A percentile compares a stretch with the other conserved stretches of the same genome.
Evolutionary conservation across 2,888 invertebrate genomes (phyloP).

Genomic region (Andrena dorsata): DNA sequence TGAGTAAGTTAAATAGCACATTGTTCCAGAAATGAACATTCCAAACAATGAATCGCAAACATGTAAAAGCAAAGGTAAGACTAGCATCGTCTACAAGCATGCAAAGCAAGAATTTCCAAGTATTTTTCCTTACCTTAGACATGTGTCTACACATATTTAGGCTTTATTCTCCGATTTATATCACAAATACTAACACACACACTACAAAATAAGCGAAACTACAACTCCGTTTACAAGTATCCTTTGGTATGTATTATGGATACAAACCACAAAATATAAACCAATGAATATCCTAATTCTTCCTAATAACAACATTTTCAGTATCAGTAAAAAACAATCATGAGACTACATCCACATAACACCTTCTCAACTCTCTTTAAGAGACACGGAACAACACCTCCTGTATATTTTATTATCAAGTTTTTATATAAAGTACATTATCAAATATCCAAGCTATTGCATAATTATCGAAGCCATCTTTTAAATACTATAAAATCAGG

Average conservation of each 20-base stretch:
- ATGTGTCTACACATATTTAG: constrained; percentile 24
- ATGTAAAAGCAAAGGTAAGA: constrained; percentile 40
- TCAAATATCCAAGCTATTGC: neutral
- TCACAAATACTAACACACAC: constrained; percentile 11
- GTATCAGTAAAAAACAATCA: constrained; percentile 75
- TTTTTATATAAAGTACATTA: neutral
- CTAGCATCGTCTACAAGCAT: constrained; percentile 31
- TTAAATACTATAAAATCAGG: neutral
- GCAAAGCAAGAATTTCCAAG: constrained; percentile 53
- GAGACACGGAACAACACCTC: neutral
- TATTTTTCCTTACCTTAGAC: constrained; percentile 66
- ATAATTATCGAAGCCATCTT: neutral
- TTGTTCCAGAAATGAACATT: constrained; percentile 45
- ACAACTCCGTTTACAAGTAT: constrained; percentile 22
- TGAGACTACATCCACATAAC: constrained; percentile 52
- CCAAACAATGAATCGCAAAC: constrained; percentile 28
- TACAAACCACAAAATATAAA: constrained; percentile 47
- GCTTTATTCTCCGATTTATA: constrained; percentile 12
- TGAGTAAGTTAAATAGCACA: constrained; percentile 14
- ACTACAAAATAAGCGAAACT: constrained; percentile 1
- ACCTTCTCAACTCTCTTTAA: constrained; percentile 34
- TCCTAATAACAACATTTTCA: constrained; percentile 78
- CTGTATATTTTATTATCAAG: neutral
- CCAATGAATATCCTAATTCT: constrained; percentile 20
- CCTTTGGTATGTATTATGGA: constrained; percentile 11